phyloP scores from a whole-genome alignment of 2,888 invertebrate species.

The Tinea semifulvella region DNA sequence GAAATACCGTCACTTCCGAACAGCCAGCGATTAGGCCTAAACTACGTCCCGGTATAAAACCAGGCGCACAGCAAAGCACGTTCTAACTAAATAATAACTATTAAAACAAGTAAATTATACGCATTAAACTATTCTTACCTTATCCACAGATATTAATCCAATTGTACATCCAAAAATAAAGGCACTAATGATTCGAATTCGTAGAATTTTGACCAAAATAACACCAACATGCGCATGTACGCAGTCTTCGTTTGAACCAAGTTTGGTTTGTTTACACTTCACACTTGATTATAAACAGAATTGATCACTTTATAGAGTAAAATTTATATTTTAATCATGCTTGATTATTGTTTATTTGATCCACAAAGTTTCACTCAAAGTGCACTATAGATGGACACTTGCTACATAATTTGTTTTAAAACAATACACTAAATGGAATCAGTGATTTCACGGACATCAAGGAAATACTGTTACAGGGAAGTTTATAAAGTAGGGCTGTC shows the following conservation, averaged over 20 bases:
- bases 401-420: no score
- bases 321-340: no score
- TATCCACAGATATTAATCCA: conserved; percentile 38
- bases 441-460: no score
- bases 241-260: neutral
- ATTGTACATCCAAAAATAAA: conserved; percentile 24
- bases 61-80: neutral
- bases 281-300: no score
- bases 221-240: conserved; percentile 17
- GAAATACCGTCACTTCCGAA: neutral
- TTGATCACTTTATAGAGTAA: no score
- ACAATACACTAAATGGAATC: no score
- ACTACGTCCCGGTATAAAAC: neutral
- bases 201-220: conserved; percentile 30
- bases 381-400: no score
- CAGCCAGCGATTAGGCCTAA: conserved; percentile 4
- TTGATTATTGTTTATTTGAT: no score
- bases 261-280: neutral
- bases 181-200: neutral
- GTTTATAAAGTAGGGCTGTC: no score
- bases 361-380: no score
- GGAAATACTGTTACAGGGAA: no score
- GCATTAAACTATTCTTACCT: conserved; percentile 35
- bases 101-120: conserved; percentile 14
- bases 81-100: neutral